Conservation (phyloP, 2,888 invertebrate genomes). For the Xylocampa areola region DNA sequence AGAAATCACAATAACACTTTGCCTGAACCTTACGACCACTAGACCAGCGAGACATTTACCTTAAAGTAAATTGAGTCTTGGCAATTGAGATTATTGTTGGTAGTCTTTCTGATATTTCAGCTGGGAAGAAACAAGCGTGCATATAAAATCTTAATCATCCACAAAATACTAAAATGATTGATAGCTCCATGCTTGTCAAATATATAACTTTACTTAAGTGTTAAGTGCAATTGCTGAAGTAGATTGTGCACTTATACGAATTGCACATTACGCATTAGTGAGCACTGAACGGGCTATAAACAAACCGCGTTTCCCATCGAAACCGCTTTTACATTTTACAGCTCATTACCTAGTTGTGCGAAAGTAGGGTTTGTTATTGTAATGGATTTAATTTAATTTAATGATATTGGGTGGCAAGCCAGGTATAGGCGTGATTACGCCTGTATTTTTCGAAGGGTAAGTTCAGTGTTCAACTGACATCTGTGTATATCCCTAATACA, state of each 20-base stretch:
- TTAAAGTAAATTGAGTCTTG: too few species aligned
- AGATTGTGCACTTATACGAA: constrained; percentile 50
- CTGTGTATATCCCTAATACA: too few species aligned
- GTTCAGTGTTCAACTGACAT: too few species aligned
- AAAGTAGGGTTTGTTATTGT: constrained; percentile 6
- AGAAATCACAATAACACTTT: too few species aligned
- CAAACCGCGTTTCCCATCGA: constrained; percentile 21
- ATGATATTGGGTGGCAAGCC: too few species aligned
- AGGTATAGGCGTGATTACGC: too few species aligned
- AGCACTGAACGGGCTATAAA: constrained; percentile 25
- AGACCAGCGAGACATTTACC: too few species aligned
- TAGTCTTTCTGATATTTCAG: not conserved
- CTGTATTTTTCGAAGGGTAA: too few species aligned
- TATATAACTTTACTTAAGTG: constrained; percentile 19
- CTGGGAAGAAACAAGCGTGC: not conserved
- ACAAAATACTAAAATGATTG: constrained; percentile 11
- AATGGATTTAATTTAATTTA: not conserved
- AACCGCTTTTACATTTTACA: constrained; percentile 31
- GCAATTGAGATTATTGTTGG: too few species aligned
- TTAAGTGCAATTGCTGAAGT: constrained; percentile 37
- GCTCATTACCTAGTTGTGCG: constrained; percentile 29
- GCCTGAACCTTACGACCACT: too few species aligned
- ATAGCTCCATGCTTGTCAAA: constrained; percentile 16
- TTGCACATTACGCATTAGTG: constrained; percentile 39
- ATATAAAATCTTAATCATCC: not conserved